Percentiles rank a stretch among this genome's conserved stretches.
These are phyloP conservation scores for Colistium nudipinnis DNA, from an alignment of 2,113 vertebrate species.

Conservation along the genomic window DNA sequence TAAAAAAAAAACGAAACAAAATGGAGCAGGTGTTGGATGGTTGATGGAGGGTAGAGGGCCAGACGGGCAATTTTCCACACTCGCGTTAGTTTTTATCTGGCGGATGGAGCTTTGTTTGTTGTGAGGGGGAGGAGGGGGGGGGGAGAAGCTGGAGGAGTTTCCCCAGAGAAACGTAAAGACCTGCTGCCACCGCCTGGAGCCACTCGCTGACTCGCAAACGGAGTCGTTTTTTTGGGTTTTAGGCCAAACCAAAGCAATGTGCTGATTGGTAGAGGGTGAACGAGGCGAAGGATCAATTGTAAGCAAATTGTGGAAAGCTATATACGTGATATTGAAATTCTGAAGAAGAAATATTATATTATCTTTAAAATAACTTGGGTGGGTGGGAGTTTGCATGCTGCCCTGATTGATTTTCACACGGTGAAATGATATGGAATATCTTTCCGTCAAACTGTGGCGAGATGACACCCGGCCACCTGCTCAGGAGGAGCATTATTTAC, in stretches of 20 bases:
- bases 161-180: neutral
- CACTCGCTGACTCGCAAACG: neutral
- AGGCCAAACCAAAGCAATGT: neutral
- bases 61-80: neutral
- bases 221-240: too few species aligned
- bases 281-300: neutral
- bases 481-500: neutral
- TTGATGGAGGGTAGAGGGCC: neutral
- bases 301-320: neutral
- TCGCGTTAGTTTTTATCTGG: neutral
- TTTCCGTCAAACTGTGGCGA: neutral
- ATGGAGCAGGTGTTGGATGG: neutral
- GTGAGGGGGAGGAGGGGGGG: neutral
- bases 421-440: neutral
- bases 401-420: neutral
- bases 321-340: neutral
- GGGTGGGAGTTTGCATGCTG: neutral
- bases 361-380: too few species aligned
- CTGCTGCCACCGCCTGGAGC: neutral
- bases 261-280: neutral
- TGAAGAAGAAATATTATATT: too few species aligned
- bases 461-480: neutral
- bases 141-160: constrained; percentile 7
- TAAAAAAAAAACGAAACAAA: constrained; percentile 14
- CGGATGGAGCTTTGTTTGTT: neutral